Conservation (phyloP, 2,113 vertebrate species). For the Oncorhynchus masou region DNA sequence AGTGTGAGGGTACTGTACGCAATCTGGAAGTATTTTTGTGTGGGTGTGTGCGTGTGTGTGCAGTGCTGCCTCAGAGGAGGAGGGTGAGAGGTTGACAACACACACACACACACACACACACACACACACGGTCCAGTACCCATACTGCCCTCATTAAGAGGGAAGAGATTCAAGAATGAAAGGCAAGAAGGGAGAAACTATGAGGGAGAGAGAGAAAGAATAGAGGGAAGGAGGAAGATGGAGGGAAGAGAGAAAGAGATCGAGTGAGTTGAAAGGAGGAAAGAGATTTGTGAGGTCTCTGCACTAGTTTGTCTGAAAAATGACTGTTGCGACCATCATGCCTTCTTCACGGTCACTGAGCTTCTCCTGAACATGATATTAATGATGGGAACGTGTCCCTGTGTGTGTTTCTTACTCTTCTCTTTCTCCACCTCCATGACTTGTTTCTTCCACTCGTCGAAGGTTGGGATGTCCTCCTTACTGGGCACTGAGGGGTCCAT, state of each 20-base stretch:
- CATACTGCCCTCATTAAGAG: too few relatives aligned
- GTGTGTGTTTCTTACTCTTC: constrained; percentile 82
- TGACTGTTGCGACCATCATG: not conserved
- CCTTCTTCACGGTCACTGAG: not conserved
- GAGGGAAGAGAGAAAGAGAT: not conserved
- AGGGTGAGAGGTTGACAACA: constrained; percentile 12
- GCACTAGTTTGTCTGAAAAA: constrained; percentile 4
- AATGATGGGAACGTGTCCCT: not conserved
- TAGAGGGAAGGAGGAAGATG: constrained; percentile 2
- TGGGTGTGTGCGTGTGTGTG: not conserved
- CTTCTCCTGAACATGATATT: not conserved
- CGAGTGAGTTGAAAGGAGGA: too few relatives aligned
- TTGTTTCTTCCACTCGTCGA: constrained; percentile 99
- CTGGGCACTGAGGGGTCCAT: constrained; percentile 82
- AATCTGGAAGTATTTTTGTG: not conserved
- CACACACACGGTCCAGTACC: too few relatives aligned
- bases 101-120: too few relatives aligned
- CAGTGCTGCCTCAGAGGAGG: not conserved
- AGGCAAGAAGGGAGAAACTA: too few relatives aligned
- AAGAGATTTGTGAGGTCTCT: not conserved
- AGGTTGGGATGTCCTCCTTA: constrained; percentile 97
- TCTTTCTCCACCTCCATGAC: constrained; percentile 99
- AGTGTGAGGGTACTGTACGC: not conserved
- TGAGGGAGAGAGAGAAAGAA: too few relatives aligned
- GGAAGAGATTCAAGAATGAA: too few relatives aligned